Evolutionary conservation across 23 tunicate genomes (phyloP).

Genomic region (Oikopleura dioica): DNA sequence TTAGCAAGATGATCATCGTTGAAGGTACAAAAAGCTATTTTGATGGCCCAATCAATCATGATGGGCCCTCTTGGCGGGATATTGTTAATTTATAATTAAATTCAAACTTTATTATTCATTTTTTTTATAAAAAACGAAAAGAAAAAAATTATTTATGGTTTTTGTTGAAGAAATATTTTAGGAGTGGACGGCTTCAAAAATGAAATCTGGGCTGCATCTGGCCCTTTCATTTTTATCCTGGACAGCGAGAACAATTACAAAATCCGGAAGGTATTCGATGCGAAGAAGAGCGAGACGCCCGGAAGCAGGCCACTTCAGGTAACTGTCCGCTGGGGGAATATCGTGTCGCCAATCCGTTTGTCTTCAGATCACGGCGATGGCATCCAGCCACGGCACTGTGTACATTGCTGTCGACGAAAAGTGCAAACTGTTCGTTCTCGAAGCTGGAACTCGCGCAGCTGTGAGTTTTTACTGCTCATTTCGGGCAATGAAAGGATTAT

Average conservation of each 20-base stretch:
- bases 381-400: neutral
- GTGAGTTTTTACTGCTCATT: neutral
- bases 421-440: neutral
- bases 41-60: too few species aligned
- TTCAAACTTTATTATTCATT: neutral
- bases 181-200: neutral
- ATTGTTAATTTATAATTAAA: too few species aligned
- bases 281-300: neutral
- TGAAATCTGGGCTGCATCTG: neutral
- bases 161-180: neutral
- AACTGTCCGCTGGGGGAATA: too few species aligned
- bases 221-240: neutral
- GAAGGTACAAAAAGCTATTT: too few species aligned
- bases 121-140: neutral
- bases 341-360: too few species aligned
- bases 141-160: neutral
- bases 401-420: neutral
- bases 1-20: too few species aligned
- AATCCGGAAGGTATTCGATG: neutral
- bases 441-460: neutral
- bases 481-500: too few species aligned
- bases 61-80: too few species aligned
- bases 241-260: neutral
- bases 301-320: too few species aligned
- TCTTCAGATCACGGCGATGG: neutral